Evolutionary conservation across 2,113 vertebrate species (phyloP).

Genomic region (Notiomystis cincta): DNA sequence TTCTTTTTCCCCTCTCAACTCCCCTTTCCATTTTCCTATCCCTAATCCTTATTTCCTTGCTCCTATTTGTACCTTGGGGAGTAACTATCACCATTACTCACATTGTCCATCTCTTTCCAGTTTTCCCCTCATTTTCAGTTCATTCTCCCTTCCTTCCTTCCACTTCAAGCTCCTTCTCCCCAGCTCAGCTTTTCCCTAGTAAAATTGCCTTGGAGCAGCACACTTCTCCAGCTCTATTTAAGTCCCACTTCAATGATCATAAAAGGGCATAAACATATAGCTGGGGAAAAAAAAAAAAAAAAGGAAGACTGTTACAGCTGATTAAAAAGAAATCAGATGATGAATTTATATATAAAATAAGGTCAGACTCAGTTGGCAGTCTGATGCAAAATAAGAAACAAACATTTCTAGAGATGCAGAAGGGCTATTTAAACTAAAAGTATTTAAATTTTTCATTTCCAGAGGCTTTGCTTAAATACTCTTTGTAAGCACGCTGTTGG

Average conservation of each 20-base stretch:
- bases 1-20: background rate
- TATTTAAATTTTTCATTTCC: background rate
- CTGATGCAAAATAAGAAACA: background rate
- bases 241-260: background rate
- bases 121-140: conserved; percentile 21
- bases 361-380: background rate
- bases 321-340: background rate
- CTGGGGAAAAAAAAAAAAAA: background rate
- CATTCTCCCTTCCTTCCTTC: conserved; percentile 4
- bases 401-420: background rate
- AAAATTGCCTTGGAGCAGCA: background rate
- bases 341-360: background rate
- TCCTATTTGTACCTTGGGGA: background rate
- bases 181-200: background rate
- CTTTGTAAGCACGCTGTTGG: background rate
- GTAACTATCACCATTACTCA: background rate
- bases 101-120: background rate
- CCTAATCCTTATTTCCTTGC: background rate
- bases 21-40: background rate
- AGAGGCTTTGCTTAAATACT: background rate
- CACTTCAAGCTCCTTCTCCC: background rate
- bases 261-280: conserved; percentile 10
- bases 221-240: background rate
- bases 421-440: background rate
- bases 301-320: background rate